phyloP scores from a whole-genome alignment of 2,888 invertebrate genomes.

The Cinara cedri region DNA sequence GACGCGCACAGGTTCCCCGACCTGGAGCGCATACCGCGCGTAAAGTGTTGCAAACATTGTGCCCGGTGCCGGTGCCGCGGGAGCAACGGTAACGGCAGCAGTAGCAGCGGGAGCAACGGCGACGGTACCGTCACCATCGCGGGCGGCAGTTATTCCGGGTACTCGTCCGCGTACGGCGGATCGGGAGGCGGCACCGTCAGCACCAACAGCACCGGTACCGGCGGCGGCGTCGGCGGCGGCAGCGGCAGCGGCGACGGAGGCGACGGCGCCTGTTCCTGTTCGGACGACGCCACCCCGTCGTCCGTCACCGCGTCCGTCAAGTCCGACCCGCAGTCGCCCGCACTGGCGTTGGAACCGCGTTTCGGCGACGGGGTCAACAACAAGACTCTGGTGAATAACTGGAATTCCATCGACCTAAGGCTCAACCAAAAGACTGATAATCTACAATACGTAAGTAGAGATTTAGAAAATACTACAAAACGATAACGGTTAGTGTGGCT shows the following conservation, averaged over 20 bases:
- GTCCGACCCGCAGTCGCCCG: conserved; percentile 7
- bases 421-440: conserved; percentile 55
- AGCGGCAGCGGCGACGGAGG: conserved; percentile 1
- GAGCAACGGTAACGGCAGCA: not conserved
- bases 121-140: not conserved
- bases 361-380: not conserved
- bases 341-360: conserved; percentile 1
- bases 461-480: too few relatives aligned
- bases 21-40: conserved; percentile 9
- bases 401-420: conserved; percentile 30
- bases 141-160: conserved; percentile 13
- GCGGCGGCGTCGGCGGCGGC: not conserved
- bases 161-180: conserved; percentile 32
- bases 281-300: conserved; percentile 35
- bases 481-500: not conserved
- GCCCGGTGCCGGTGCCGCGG: conserved; percentile 25
- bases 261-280: conserved; percentile 15
- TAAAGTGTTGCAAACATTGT: conserved; percentile 17
- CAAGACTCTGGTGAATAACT: not conserved
- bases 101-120: not conserved
- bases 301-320: conserved; percentile 35
- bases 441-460: conserved; percentile 48
- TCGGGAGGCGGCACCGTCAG: conserved; percentile 17
- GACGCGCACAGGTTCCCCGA: not conserved
- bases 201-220: not conserved